Conservation (phyloP, 2,797 vertebrate species). For the Sebastes hubbsi region DNA sequence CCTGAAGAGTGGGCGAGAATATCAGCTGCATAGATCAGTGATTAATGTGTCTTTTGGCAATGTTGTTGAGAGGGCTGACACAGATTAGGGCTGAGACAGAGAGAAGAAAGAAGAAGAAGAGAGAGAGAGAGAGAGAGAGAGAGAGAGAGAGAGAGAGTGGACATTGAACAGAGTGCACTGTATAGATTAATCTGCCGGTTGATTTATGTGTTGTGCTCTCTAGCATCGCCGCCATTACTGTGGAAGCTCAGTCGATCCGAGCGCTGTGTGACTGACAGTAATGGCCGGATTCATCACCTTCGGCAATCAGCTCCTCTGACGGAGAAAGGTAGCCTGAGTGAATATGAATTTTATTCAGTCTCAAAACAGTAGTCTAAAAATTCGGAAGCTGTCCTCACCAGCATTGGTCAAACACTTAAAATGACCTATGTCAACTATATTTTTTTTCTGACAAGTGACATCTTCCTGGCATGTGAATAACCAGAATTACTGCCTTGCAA, state of each 20-base stretch:
- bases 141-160: slow-evolving; percentile 5
- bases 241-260: slow-evolving; percentile 7
- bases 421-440: background rate
- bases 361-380: background rate
- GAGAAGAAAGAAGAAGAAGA: background rate
- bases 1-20: slow-evolving; percentile 45
- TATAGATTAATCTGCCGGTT: slow-evolving; percentile 43
- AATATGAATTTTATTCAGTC: background rate
- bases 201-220: slow-evolving; percentile 49
- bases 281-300: slow-evolving; percentile 38
- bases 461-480: background rate
- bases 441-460: slow-evolving; percentile 6
- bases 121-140: background rate
- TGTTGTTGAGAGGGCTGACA: slow-evolving; percentile 2
- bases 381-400: background rate
- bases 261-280: slow-evolving; percentile 31
- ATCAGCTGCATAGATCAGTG: slow-evolving; percentile 63
- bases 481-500: too few relatives aligned
- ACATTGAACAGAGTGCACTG: slow-evolving; percentile 16
- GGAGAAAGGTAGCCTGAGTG: background rate
- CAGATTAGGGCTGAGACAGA: background rate
- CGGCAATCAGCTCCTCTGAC: background rate
- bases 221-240: background rate
- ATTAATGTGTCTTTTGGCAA: slow-evolving; percentile 57
- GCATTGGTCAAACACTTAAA: slow-evolving; percentile 1